Conservation (phyloP, 2,113 vertebrate species). For the Azemiops feae region DNA sequence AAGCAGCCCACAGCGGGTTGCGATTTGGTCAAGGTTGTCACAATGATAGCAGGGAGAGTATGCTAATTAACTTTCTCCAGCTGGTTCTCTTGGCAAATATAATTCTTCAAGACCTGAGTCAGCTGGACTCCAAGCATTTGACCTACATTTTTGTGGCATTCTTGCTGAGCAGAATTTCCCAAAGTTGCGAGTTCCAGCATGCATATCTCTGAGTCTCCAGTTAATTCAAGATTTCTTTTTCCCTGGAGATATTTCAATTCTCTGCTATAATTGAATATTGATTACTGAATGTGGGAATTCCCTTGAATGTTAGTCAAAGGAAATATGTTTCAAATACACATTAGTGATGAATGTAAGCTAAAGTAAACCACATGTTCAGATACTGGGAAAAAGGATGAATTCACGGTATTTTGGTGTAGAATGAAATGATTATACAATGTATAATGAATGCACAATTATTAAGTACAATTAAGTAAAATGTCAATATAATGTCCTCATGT, state of each 20-base stretch:
- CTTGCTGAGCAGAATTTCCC: not conserved
- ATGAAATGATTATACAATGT: not conserved
- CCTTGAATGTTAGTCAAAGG: not conserved
- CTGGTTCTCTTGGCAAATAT: constrained; percentile 18
- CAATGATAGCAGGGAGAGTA: constrained; percentile 4
- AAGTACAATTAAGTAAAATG: not conserved
- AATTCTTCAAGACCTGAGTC: constrained; percentile 16
- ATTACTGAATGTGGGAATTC: not conserved
- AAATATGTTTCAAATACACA: not conserved
- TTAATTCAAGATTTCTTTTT: constrained; percentile 2
- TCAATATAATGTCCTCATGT: not conserved
- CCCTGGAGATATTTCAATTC: not conserved
- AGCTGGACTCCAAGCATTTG: not conserved
- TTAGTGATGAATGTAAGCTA: not conserved
- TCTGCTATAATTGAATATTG: not conserved
- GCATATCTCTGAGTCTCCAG: fast-evolving
- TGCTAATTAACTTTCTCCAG: constrained; percentile 30
- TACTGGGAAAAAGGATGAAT: not conserved
- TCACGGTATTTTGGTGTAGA: not conserved
- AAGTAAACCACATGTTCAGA: not conserved
- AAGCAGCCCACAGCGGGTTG: not conserved
- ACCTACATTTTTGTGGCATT: constrained; percentile 24
- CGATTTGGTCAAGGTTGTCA: constrained; percentile 12
- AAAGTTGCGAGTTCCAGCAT: not conserved
- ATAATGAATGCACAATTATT: not conserved